These are phyloP conservation scores for Hedychridium roseum DNA, from an alignment of 2,888 invertebrate genomes.

Conservation along the genomic window DNA sequence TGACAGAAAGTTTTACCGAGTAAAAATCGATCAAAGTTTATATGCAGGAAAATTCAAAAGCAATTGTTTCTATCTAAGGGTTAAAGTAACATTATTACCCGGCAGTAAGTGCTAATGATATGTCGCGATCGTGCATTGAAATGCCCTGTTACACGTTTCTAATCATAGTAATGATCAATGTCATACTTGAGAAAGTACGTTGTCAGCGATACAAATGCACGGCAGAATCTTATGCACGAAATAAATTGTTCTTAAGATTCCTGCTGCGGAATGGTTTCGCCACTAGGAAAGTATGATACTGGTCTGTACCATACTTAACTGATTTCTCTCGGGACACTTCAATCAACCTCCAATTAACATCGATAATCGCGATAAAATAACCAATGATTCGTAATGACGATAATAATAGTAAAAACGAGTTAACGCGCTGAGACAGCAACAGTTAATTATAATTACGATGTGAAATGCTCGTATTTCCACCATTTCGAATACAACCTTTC, in stretches of 20 bases:
- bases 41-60: slow-evolving; percentile 20
- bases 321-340: too few species aligned
- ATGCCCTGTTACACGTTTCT: too few species aligned
- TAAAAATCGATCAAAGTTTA: too few species aligned
- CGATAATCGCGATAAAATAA: slow-evolving; percentile 6
- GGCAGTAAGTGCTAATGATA: slow-evolving; percentile 41
- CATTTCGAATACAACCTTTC: slow-evolving; percentile 50
- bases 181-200: too few species aligned
- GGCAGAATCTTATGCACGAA: too few species aligned
- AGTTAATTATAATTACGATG: slow-evolving; percentile 25
- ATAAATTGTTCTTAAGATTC: too few species aligned
- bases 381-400: slow-evolving; percentile 3
- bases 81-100: slow-evolving; percentile 24
- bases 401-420: background rate
- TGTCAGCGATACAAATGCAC: too few species aligned
- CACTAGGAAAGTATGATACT: too few species aligned
- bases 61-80: slow-evolving; percentile 24
- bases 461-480: slow-evolving; percentile 12
- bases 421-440: slow-evolving; percentile 18
- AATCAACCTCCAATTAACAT: too few species aligned
- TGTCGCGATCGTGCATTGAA: slow-evolving; percentile 40
- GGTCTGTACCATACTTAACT: too few species aligned
- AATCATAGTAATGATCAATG: too few species aligned
- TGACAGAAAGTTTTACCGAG: slow-evolving; percentile 14
- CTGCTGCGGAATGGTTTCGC: too few species aligned